Base-by-base conservation (phyloP, 2,888 invertebrate genomes). In the Hyposoter dolosus region DNA sequence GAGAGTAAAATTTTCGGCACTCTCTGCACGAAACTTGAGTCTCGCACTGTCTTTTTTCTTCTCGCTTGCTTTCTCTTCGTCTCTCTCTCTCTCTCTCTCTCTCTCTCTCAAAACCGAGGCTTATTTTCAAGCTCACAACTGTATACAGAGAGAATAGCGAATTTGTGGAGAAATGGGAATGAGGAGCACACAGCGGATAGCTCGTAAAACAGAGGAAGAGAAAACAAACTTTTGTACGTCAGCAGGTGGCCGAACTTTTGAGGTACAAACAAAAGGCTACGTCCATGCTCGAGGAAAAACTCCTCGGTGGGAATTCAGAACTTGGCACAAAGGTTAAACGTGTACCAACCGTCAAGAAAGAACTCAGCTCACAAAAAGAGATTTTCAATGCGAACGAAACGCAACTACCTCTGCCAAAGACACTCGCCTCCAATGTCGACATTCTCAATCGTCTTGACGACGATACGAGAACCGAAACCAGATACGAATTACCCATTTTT, bases 311-410 rank as follows among this genome's bases (percentile, higher is more conserved):
- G n/a, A 69, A 50, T 28, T 50, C 53, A 50, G 60, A 82, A 65
- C 69, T 82, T 32, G 81, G 71, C 7, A 65, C 65, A 66, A 89
- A 89, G 74, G 86, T 80, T 69, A 92, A 92, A 80, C 91, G 92
- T 1, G 90, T 91, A 71, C 92, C 92, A 9, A 91, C 92, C 0
- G 93, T 93, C 65, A 93, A 93, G 88, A 93, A 93, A 82, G 93
- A 93, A 81, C 89, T 93, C 81, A 92, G 92, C 66, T 91, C 93
- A 60, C 93, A 93, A 79, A 92, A 91, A 82, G 93, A 93, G 83
- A 92, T 93, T 60, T 87, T 91, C 19, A 81, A 66, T n/a, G 12
- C 28, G 50, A 88, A 86, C 63, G 72, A 76, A 47, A 84, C 84
- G 17, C 63, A 69, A 6, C 56, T 76, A 32, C 56, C 71, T 32